Percentiles rank a stretch among this genome's conserved stretches.
phyloP scores from a whole-genome alignment of 2,797 vertebrate species.

The Rhinoraja longicauda region DNA sequence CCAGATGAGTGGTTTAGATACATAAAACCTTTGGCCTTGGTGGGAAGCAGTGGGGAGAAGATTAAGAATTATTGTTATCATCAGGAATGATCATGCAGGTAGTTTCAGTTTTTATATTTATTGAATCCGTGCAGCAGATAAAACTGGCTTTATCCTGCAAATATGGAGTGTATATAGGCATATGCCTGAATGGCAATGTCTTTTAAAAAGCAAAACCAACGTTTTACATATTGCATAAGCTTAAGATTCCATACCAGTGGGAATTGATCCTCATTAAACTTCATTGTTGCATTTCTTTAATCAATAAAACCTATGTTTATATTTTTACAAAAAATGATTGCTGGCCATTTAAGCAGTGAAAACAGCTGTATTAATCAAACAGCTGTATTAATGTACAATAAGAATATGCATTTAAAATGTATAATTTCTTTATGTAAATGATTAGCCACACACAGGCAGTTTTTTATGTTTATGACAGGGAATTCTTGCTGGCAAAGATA shows the following conservation, averaged over 20 bases:
- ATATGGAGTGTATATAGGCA: background rate
- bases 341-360: background rate
- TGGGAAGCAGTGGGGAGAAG: too few species aligned
- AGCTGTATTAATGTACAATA: background rate
- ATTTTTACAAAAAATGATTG: background rate
- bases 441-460: background rate
- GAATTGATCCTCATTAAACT: background rate
- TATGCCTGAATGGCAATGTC: background rate
- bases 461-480: background rate
- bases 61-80: background rate
- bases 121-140: background rate
- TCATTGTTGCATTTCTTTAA: background rate
- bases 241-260: background rate
- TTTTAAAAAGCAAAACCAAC: background rate
- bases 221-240: background rate
- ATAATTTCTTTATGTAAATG: background rate
- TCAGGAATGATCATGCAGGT: background rate
- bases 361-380: background rate
- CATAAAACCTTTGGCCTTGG: too few species aligned
- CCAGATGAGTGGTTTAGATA: background rate
- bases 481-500: background rate
- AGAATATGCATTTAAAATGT: background rate
- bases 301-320: background rate
- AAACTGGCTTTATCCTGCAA: background rate
- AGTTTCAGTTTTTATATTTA: background rate